Conservation (phyloP, 2,113 vertebrate genomes). For the Tauraco erythrolophus region DNA sequence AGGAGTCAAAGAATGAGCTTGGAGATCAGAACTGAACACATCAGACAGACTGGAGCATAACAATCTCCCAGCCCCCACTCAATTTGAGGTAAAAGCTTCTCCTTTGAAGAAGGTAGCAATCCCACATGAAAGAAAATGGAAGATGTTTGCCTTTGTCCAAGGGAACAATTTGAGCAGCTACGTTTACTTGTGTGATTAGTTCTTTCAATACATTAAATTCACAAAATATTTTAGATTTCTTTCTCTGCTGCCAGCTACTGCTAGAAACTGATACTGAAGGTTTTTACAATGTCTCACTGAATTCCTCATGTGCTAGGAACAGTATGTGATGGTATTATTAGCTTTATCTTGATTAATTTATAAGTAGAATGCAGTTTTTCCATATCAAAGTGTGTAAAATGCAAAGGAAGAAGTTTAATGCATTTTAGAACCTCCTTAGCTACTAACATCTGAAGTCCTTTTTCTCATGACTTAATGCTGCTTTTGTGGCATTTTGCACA, state of each 20-base stretch:
- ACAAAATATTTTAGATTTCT: conserved; percentile 6
- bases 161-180: conserved; percentile 8
- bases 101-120: conserved; percentile 64
- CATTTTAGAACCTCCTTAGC: conserved; percentile 1
- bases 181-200: neutral
- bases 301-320: neutral
- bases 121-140: conserved; percentile 69
- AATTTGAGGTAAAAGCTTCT: conserved; percentile 53
- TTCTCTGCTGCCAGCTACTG: neutral
- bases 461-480: neutral
- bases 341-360: conserved; percentile 31
- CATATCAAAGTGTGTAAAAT: conserved; percentile 14
- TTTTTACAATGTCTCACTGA: neutral
- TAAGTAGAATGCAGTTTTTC: conserved; percentile 1
- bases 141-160: conserved; percentile 58
- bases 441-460: conserved; percentile 13
- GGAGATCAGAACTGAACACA: neutral
- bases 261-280: neutral
- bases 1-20: neutral
- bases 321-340: neutral
- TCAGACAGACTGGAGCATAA: conserved; percentile 14
- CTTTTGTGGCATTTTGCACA: conserved; percentile 20
- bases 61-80: conserved; percentile 18
- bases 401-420: neutral
- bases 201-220: neutral